Base-by-base conservation (phyloP, 2,113 vertebrate species). In the Phocoena sinus region DNA sequence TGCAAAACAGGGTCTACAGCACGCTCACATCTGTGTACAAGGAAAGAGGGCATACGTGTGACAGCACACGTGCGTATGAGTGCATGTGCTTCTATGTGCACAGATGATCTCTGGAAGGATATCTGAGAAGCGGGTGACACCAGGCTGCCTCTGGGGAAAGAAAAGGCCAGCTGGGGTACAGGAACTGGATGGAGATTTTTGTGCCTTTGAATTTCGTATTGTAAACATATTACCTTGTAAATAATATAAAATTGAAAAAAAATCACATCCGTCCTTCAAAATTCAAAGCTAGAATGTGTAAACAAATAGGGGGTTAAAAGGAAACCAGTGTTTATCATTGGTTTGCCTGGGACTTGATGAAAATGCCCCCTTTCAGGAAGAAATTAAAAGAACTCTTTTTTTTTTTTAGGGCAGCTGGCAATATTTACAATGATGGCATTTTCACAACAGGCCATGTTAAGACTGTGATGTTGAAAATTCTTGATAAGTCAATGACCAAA, bases 361-460 rank as follows among this genome's bases (percentile, higher is more conserved):
- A 96, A 88, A 89, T 1, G 6, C 3, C 21, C 41, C 58, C 12
- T 83, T 68, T 87, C 20, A 76, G 85, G 31, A 79, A 92, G 44
- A 95, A 47, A 87, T 21, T 79, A 41, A n/a, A 81, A 89, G 20
- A 82, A 12, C 7, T 89, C 56, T 31, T 4, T 38, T 89, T 33
- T 33, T 62, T 89, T 65, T 92, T 77, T 25, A 85, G 28, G 28
- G 83, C 76, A 94, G 62, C 38, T 82, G 47, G 62, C 9, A 90
- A 62, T 36, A 79, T 79, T 87, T 82, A 56, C 2, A 33, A 81
- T 56, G 94, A 76, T n/a, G 14, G 63, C 44, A 83, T 87, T 84
- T 82, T 95, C 70, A 90, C 50, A 95, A 63, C 28, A 41, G 31
- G 8, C 21, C 38, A 62, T 23, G 38, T 94, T 85, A 94, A 91